phyloP scores from a whole-genome alignment of 2,888 invertebrate species.

The Agapostemon virescens region DNA sequence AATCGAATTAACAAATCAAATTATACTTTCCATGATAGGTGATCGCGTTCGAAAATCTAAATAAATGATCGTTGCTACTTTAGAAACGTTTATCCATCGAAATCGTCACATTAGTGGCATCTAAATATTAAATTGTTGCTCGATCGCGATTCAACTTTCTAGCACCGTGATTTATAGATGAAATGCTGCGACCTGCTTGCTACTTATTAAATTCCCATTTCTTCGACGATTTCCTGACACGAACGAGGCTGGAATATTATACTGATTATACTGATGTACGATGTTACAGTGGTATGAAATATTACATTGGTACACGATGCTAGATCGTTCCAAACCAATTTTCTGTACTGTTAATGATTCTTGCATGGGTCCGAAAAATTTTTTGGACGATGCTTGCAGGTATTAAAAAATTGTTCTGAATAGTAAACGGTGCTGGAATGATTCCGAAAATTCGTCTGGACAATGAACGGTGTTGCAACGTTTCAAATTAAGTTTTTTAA shows the following conservation, averaged over 20 bases:
- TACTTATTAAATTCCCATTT: slow-evolving; percentile 10
- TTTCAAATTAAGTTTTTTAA: too few species aligned
- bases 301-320: too few species aligned
- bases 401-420: background rate
- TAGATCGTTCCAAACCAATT: too few species aligned
- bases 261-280: too few species aligned
- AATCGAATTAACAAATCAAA: background rate
- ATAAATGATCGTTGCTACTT: background rate
- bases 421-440: background rate
- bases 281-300: too few species aligned
- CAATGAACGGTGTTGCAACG: background rate
- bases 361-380: too few species aligned
- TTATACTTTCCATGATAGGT: background rate
- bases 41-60: background rate
- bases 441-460: background rate
- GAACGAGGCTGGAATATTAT: too few species aligned
- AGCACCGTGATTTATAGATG: slow-evolving; percentile 44
- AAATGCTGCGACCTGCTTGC: slow-evolving; percentile 16
- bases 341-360: too few species aligned
- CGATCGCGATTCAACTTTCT: slow-evolving; percentile 31
- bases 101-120: slow-evolving; percentile 10
- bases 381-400: background rate
- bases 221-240: slow-evolving; percentile 3
- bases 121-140: background rate
- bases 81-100: background rate